Evolutionary conservation across 2,113 vertebrate species (phyloP), one percentile per base, ranked within the genome.

Genomic region (Chaetodon auriga): DNA sequence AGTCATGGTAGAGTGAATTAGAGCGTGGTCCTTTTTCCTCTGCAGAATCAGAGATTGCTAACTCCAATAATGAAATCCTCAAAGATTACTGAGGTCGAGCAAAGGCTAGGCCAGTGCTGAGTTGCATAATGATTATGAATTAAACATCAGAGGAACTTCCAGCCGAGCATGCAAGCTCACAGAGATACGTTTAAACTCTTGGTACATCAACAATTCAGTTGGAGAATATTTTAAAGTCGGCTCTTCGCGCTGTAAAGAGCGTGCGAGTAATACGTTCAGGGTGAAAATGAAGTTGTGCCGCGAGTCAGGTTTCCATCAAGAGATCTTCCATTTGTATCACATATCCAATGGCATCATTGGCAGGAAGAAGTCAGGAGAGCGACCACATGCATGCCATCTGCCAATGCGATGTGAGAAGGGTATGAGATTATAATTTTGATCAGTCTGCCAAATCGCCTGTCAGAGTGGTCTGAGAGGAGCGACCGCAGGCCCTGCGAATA

Each of bases 391-490:
- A 61, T 73, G 80, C 89, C 91, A 90, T 89, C 90, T 92, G 92
- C 88, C 83, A 81, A 80, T 84, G 91, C 84, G 77, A 92, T 87
- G 80, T 75, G 83, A 93, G 92, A 89, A 82, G 89, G 68, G 80
- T 85, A 85, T 86, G 89, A 91, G 90, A 92, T 92, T 94, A 91
- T 93, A 92, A 93, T 95, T 94, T 92, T 92, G 92, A 94, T 92
- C 85, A 90, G 92, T 87, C 87, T 90, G 83, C 85, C 90, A 86
- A 91, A 90, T 89, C 87, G 91, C 88, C 91, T 92, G 91, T 94
- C 91, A 87, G 91, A 92, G 75, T 87, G 86, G 87, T 89, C 81
- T 81, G 87, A 90, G 80, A 87, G 85, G 86, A 90, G 91, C 89
- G 83, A 90, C 72, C 89, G 86, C 84, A 88, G 88, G 91, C 84